These are phyloP conservation scores for Maniola hyperantus DNA, from an alignment of 2,888 invertebrate genomes.

Conservation along the genomic window DNA sequence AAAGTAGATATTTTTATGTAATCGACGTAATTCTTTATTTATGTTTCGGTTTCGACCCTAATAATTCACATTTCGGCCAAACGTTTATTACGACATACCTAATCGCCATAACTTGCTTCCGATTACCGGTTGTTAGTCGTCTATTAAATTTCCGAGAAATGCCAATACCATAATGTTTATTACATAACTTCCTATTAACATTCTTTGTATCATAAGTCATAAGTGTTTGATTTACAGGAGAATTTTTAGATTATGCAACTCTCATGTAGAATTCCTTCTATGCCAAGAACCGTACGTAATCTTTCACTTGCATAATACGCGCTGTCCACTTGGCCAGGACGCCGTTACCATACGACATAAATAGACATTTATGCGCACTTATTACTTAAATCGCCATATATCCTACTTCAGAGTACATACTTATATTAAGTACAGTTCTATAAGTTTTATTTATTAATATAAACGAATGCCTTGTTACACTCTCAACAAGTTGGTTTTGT, in stretches of 20 bases:
- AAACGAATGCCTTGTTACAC: too few relatives aligned
- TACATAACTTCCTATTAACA: conserved; percentile 55
- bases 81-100: conserved; percentile 25
- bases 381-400: conserved; percentile 3
- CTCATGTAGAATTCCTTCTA: conserved; percentile 38
- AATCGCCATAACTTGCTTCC: conserved; percentile 43
- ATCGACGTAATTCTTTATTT: conserved; percentile 17
- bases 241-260: conserved; percentile 47
- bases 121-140: conserved; percentile 38
- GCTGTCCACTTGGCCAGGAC: conserved; percentile 27
- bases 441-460: too few relatives aligned
- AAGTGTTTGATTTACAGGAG: conserved; percentile 54
- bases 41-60: conserved; percentile 14
- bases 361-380: conserved; percentile 21
- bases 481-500: too few relatives aligned
- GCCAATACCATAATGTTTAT: conserved; percentile 39
- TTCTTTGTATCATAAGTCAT: conserved; percentile 48
- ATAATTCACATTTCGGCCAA: conserved; percentile 18
- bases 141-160: conserved; percentile 38
- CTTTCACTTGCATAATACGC: conserved; percentile 39
- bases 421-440: too few relatives aligned
- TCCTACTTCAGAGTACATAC: background rate
- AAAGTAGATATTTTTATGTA: background rate
- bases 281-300: conserved; percentile 34
- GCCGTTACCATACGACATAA: too few relatives aligned